Evolutionary conservation across 2,888 invertebrate species (phyloP).

Genomic region (Erebia aethiops): DNA sequence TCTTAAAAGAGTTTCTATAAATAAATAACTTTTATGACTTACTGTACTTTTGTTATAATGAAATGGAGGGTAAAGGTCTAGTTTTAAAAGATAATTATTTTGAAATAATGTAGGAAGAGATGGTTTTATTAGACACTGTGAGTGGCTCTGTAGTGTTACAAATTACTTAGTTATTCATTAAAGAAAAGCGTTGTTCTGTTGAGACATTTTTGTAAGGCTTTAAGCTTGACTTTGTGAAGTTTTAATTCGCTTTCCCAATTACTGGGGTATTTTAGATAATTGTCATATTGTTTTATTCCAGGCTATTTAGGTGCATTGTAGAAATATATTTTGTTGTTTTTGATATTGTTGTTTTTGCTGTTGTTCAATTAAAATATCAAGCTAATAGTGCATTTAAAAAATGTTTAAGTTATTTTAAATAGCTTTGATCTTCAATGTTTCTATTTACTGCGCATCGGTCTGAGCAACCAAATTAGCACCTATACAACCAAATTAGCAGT

Average conservation of each 20-base stretch:
- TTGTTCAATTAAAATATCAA: neutral
- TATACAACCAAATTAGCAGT: neutral
- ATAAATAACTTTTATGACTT: neutral
- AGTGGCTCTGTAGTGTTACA: conserved; percentile 32
- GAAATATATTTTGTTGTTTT: no score
- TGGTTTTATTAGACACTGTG: conserved; percentile 36
- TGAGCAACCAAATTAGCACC: conserved; percentile 1
- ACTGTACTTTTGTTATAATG: conserved; percentile 2
- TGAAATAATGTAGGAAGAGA: conserved; percentile 38
- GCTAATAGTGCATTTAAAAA: neutral
- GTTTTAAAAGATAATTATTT: conserved; percentile 40
- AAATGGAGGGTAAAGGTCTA: conserved; percentile 32
- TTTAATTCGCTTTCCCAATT: neutral
- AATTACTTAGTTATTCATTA: conserved; percentile 34
- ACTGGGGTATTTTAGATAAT: no score
- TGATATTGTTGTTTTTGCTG: no score
- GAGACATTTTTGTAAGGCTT: neutral
- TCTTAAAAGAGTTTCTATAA: neutral
- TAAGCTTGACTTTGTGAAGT: neutral
- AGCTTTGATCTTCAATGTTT: conserved; percentile 3
- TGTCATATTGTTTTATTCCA: no score
- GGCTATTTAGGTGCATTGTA: no score
- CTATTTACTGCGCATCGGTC: neutral
- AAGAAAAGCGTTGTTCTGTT: conserved; percentile 1
- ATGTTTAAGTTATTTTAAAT: neutral